A percentile compares a stretch with the other conserved stretches of the same genome.
Conservation (phyloP, 1,140 invertebrate genomes). For the Octopus sinensis region DNA sequence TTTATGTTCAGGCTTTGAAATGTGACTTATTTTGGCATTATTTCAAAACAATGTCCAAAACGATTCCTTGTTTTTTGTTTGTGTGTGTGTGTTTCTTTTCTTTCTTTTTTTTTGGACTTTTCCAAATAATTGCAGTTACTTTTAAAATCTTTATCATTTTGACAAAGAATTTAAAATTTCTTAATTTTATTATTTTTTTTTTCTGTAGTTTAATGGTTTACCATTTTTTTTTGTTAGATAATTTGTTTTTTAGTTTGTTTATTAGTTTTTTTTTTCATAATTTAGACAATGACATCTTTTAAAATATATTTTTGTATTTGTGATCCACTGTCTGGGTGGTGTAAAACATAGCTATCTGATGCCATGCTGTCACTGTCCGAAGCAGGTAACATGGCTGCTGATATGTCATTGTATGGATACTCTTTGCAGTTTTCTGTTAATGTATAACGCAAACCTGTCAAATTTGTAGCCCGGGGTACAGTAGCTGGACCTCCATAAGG, state of each 20-base stretch:
- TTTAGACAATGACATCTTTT: not conserved
- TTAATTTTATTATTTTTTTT: not conserved
- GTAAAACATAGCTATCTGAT: conserved; percentile 3
- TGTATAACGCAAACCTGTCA: conserved; percentile 4
- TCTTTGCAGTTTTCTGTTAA: conserved; percentile 2
- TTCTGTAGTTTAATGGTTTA: not conserved
- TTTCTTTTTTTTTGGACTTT: not conserved
- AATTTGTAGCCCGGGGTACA: not conserved
- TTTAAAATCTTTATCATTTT: not conserved
- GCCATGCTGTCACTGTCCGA: conserved; percentile 4
- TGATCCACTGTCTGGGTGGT: not conserved
- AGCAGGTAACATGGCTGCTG: not conserved
- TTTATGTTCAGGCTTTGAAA: too few species aligned
- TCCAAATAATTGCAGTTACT: not conserved
- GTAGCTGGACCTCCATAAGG: not conserved
- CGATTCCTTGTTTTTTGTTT: too few species aligned
- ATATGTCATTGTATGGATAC: not conserved
- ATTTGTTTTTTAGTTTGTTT: not conserved
- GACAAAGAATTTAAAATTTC: not conserved
- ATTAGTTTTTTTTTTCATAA: not conserved
- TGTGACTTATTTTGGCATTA: too few species aligned
- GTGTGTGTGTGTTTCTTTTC: not conserved
- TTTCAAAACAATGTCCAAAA: too few species aligned
- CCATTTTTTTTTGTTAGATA: not conserved
- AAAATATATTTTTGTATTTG: conserved; percentile 8